Evolutionary conservation across 2,888 invertebrate genomes (phyloP), one percentile per base, ranked within the genome.

Genomic region (Malachius bipustulatus): DNA sequence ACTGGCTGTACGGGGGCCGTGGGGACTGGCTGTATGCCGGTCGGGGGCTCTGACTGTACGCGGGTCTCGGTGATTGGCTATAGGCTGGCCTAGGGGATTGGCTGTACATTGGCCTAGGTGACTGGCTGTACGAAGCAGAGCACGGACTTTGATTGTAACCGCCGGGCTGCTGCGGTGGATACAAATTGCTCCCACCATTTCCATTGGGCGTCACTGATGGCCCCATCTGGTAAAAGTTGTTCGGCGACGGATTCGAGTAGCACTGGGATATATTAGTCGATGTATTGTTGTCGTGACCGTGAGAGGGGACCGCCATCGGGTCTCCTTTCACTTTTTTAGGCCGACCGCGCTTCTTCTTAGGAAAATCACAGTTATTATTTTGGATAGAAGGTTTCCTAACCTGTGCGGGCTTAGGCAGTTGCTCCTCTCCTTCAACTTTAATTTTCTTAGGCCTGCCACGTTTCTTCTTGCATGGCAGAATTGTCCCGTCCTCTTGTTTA

Each of bases 381-480:
- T 52, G 53, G 40, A 55, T 50, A 41, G 54, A 51, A 28, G 55
- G 49, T 13, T 69, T 66, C 42, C 66, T 66, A 41, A 69, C 62
- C 2, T 72, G 65, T 19, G 67, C 57, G 26, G 65, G 58, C 29
- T 69, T 69, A 10, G 65, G 58, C 6, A 73, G 66, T 29, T 73
- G 71, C 40, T 73, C 75, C 57, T 70, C 78, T 15, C 71, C 78
- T 56, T 75, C 80, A 54, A 73, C 72, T 55, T 79, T 80, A 14
- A 80, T 75, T 62, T 88, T 88, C 66, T 87, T 87, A 40, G 88
- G 87, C n/a, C 87, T 66, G 1, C 88, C 88, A n/a, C 87, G 70
- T 61, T 87, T 87, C 68, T 88, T 88, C 65, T 87, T 87, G 30
- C 80, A 77, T 1, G 82, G 79, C 42, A 78, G 66, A 52, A 73